Base-by-base conservation (phyloP, 1,140 invertebrate genomes). In the Bathynomus jamesi region DNA sequence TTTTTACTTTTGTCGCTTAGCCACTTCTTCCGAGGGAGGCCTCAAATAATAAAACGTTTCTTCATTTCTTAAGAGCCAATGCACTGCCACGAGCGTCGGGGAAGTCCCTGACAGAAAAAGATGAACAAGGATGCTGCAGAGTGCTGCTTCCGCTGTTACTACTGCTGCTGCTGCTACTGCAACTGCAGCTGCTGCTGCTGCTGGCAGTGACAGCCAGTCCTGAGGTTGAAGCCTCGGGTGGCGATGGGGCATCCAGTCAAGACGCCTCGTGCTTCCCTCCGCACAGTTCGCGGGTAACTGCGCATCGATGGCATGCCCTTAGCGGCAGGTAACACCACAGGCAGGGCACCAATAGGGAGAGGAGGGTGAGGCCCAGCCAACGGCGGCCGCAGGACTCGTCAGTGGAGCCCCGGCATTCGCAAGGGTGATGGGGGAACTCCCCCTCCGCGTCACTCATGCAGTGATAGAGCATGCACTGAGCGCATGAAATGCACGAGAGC, bases 281-380 rank as follows among this genome's bases (percentile, higher is more conserved):
- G 79, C 85, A 86, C 32, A 84, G 79, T 53, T 83, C 82, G 78
- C 83, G 85, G 17, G 74, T 70, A 40, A 83, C 80, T 32, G 83
- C 84, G 78, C 84, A 91, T 83, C 87, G 87, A 83, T 96, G 94
- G 79, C 91, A 90, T 72, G 90, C 89, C 74, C 88, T 87, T 25
- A 95, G 85, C 46, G 92, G 94, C 78, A 91, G 87, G 84, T 96
- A 96, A 83, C 93, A 93, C 87, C 93, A 96, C 70, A 97, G 86
- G 83, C 95, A 96, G 70, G 94, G 95, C 79, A 96, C 89, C 78
- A 96, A 83, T 67, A 96, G 82, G 46, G 92, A 94, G 46, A 96
- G 86, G 69, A 96, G 83, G 17, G 91, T 88, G 77, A 96, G 83
- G 71, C 91, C 91, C 71, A 93, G 81, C 94, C 95, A 97, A 65